Percentiles rank a stretch among this genome's conserved stretches.
phyloP scores from a whole-genome alignment of 2,113 vertebrate genomes.

The Oncorhynchus kisutch region DNA sequence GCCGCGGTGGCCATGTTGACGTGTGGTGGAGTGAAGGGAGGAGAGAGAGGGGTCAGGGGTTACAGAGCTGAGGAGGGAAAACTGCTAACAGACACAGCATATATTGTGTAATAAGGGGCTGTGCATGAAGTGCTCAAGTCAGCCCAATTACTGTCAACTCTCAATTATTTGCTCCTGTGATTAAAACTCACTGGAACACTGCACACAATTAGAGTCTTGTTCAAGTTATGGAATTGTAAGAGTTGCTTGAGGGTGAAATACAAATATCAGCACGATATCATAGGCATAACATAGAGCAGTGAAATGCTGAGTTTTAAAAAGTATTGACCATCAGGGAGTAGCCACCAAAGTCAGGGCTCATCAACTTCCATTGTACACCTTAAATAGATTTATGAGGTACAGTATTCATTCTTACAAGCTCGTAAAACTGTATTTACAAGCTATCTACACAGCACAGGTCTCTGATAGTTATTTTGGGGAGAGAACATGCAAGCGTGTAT shows the following conservation, averaged over 20 bases:
- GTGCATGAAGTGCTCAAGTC: slow-evolving; percentile 33
- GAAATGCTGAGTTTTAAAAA: too few relatives aligned
- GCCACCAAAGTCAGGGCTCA: too few relatives aligned
- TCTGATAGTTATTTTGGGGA: not conserved
- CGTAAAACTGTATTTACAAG: too few relatives aligned
- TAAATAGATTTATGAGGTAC: too few relatives aligned
- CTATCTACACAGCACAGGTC: too few relatives aligned
- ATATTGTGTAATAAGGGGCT: slow-evolving; percentile 50
- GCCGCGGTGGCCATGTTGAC: slow-evolving; percentile 47
- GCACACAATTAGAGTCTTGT: slow-evolving; percentile 51
- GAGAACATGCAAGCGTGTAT: not conserved
- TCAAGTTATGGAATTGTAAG: slow-evolving; percentile 6
- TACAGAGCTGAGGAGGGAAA: slow-evolving; percentile 15
- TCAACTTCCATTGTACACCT: too few relatives aligned
- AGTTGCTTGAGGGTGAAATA: not conserved
- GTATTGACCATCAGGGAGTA: too few relatives aligned
- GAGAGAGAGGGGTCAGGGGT: slow-evolving; percentile 19
- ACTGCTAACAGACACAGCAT: slow-evolving; percentile 52
- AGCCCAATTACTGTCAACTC: slow-evolving; percentile 59
- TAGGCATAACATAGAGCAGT: too few relatives aligned
- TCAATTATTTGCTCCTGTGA: slow-evolving; percentile 31
- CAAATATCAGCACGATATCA: too few relatives aligned
- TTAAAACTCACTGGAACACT: slow-evolving; percentile 52
- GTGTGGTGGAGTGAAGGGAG: too few relatives aligned
- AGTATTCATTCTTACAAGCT: too few relatives aligned